Conservation (phyloP, 2,113 vertebrate species). For the Plotosus lineatus region DNA sequence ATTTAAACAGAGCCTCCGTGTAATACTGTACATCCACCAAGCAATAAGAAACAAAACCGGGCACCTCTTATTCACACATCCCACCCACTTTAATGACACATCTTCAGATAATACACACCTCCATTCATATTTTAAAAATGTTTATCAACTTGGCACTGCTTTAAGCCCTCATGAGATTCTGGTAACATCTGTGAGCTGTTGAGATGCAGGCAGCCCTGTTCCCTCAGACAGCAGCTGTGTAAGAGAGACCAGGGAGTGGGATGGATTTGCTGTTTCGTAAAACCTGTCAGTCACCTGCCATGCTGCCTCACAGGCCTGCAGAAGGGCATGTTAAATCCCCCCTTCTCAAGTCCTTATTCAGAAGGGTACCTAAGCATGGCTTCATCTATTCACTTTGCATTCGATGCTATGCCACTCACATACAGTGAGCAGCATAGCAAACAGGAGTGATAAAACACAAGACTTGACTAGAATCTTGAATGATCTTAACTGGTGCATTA, state of each 20-base stretch:
- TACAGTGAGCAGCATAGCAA: conserved; percentile 15
- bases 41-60: background rate
- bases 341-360: conserved; percentile 26
- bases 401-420: conserved; percentile 36
- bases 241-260: conserved; percentile 11
- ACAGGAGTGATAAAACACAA: conserved; percentile 22
- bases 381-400: background rate
- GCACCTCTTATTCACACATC: background rate
- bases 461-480: conserved; percentile 37
- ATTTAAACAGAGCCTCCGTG: background rate
- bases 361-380: background rate
- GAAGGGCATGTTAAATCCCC: conserved; percentile 40
- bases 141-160: conserved; percentile 17
- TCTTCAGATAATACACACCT: conserved; percentile 16
- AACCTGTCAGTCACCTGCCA: conserved; percentile 50
- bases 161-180: conserved; percentile 17
- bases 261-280: conserved; percentile 41
- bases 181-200: conserved; percentile 35
- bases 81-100: conserved; percentile 19
- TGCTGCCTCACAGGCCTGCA: conserved; percentile 35
- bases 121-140: conserved; percentile 32
- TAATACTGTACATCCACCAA: background rate
- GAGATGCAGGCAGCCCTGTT: conserved; percentile 21
- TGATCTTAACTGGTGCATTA: conserved; percentile 30
- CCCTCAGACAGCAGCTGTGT: conserved; percentile 10